Base-by-base conservation (phyloP, 2,888 invertebrate genomes). In the Cephus rjabovi region DNA sequence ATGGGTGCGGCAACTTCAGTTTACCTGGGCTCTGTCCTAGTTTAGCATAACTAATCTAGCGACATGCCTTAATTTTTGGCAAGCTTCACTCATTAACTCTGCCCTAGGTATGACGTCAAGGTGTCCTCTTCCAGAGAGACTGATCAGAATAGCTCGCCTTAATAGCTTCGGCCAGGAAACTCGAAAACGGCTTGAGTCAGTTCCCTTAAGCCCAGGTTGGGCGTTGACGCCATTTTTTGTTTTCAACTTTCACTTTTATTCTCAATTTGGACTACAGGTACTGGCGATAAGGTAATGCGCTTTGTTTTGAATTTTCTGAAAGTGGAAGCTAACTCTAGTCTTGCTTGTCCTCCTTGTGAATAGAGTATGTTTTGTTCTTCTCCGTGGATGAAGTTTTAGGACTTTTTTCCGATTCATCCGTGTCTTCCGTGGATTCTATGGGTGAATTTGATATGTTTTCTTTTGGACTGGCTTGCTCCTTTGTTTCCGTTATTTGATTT, bases 391-490 rank as follows among this genome's bases (percentile, higher is more conserved):
- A 71, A 15, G 71, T 31, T 33, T 71, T 30, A 4, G 71, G 33
- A 33, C 31, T 71, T 15, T 9, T 71, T 31, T 31, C 71, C 71
- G 71, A 71, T 12, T 15, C 15, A 23, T 56, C 40, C 23, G 23
- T 56, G 15, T 56, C 40, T 56, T 56, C 40, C 40, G 23, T 9
- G 23, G 40, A 56, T 2, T 56, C 40, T 9, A 23, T 6, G 40
- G 40, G 23, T 15, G 71, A 71, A 15, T 30, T 71, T 3, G 56
- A 69, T 11, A 81, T 80, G 37, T 79, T 81, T 0, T 80, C 82
- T 12, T 80, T 79, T 76, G 83, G 83, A 31, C 84, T 85, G 37
- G 83, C 84, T 30, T 81, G 83, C 35, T 84, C 84, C 75, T 84
- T 83, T 31, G 80, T 77, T 31, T 84, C 84, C n/a, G 80, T 78